Conservation (phyloP, 2,888 invertebrate species). For the Cerastoderma edule region DNA sequence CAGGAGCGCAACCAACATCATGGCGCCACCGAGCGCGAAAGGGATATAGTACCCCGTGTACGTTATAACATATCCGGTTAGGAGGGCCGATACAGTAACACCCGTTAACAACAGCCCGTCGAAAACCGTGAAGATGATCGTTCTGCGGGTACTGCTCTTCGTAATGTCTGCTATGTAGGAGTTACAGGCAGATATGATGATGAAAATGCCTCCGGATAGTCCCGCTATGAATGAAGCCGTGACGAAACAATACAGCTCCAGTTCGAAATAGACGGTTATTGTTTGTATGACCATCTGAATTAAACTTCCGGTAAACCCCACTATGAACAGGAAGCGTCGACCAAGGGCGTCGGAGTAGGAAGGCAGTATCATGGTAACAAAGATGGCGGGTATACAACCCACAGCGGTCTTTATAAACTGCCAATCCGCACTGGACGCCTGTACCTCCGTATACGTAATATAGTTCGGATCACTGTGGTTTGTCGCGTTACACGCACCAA, state of each 20-base stretch:
- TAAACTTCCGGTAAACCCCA: slow-evolving; percentile 40
- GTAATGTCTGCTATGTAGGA: slow-evolving; percentile 59
- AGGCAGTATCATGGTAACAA: slow-evolving; percentile 36
- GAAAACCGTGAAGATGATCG: slow-evolving; percentile 43
- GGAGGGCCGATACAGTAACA: slow-evolving; percentile 36
- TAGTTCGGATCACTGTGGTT: slow-evolving; percentile 35
- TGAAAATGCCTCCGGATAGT: slow-evolving; percentile 31
- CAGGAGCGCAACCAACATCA: slow-evolving; percentile 7
- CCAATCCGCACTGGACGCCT: slow-evolving; percentile 44
- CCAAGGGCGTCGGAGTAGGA: slow-evolving; percentile 60
- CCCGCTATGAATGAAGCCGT: slow-evolving; percentile 51
- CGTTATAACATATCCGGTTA: slow-evolving; percentile 44
- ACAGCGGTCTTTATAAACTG: slow-evolving; percentile 37
- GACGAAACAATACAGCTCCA: slow-evolving; percentile 49
- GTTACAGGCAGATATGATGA: slow-evolving; percentile 25
- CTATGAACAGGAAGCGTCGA: slow-evolving; percentile 55
- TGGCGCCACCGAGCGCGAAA: not conserved
- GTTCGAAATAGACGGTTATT: slow-evolving; percentile 53
- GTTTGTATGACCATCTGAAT: slow-evolving; percentile 28
- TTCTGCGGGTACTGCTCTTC: slow-evolving; percentile 23
- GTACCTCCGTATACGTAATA: slow-evolving; percentile 21
- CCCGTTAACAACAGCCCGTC: slow-evolving; percentile 31
- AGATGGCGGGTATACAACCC: slow-evolving; percentile 30
- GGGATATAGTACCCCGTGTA: slow-evolving; percentile 32
- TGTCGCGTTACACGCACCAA: slow-evolving; percentile 5